Base-by-base conservation (phyloP, 2,113 vertebrate genomes). In the Carlito syrichta region DNA sequence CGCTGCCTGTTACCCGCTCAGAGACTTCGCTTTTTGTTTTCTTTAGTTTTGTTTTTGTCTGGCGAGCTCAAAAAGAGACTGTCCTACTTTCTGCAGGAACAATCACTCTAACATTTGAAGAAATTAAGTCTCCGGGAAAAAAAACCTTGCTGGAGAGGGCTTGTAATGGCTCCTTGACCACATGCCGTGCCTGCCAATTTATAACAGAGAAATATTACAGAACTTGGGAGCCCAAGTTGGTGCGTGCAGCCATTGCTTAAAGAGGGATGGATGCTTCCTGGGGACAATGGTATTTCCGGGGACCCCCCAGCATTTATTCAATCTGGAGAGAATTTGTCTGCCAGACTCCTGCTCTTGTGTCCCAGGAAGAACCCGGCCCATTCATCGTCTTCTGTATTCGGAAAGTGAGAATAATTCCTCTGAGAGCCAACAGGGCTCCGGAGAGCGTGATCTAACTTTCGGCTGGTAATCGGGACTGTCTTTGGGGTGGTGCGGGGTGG, bases 31-130 rank as follows among this genome's bases (percentile, higher is more conserved):
- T 50, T 95, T 94, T 54, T 54, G 56, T 89, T 89, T 95, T 50
- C 63, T 90, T 97, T 92, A 43, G 89, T 96, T 96, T 90, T 94
- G 91, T 94, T 97, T 97, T 91, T 86, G 91, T 96, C 95, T 96
- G 96, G 83, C 78, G 91, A 78, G 69, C 89, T 95, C 91, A 89
- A 86, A 97, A 89, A 91, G 69, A 94, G 74, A 48, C 94, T 96
- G 95, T 95, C 94, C 94, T 98, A 95, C 95, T 97, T 97, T 96
- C 54, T 25, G 45, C n/a, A 7, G 62, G 94, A 96, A 92, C 45
- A 90, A 77, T 89, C 14, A 50, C 63, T 93, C 76, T 60, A 84
- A 89, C 68, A 66, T 85, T 96, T 96, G 94, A 95, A 96, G 97
- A 96, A 97, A 96, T 97, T 96, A 98, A 97, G 43, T 97, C 93